Percentiles rank a stretch among this genome's conserved stretches.
These are phyloP conservation scores for Proisotoma minuta DNA, from an alignment of 2,888 invertebrate species.

Conservation along the genomic window DNA sequence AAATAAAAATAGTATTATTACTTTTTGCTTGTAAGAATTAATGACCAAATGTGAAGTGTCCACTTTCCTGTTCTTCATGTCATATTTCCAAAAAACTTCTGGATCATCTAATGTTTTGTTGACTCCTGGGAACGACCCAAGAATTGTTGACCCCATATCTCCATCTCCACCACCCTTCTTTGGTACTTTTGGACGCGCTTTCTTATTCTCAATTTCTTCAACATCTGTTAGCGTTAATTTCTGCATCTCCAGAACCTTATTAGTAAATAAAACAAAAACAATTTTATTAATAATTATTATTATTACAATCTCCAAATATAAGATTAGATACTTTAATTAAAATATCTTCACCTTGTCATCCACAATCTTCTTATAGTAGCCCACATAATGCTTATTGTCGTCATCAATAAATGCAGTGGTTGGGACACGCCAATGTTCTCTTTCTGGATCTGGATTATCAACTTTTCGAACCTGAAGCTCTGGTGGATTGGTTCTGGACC, in stretches of 20 bases:
- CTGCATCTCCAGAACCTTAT: too few species aligned
- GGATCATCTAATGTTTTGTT: constrained; percentile 1
- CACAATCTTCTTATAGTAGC: neutral
- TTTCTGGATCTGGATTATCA: neutral
- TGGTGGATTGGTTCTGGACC: neutral
- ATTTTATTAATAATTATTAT: too few species aligned
- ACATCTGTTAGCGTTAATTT: too few species aligned
- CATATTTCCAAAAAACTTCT: constrained; percentile 50
- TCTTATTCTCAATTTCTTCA: too few species aligned
- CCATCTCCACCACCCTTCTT: too few species aligned
- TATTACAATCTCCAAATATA: too few species aligned
- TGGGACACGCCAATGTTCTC: neutral
- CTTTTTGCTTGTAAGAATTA: constrained; percentile 42
- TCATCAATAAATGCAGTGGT: neutral
- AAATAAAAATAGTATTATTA: constrained; percentile 7
- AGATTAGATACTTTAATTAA: too few species aligned
- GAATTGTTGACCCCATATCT: constrained; percentile 2
- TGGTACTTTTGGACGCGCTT: too few species aligned
- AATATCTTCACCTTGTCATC: constrained; percentile 9
- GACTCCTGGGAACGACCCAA: constrained; percentile 15
- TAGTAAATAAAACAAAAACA: too few species aligned
- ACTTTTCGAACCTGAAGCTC: neutral
- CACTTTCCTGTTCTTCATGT: constrained; percentile 49
- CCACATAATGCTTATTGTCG: constrained; percentile 4
- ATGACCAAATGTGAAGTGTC: constrained; percentile 49